phyloP scores from a whole-genome alignment of 2,797 vertebrate genomes.

The Coregonus suidteri region DNA sequence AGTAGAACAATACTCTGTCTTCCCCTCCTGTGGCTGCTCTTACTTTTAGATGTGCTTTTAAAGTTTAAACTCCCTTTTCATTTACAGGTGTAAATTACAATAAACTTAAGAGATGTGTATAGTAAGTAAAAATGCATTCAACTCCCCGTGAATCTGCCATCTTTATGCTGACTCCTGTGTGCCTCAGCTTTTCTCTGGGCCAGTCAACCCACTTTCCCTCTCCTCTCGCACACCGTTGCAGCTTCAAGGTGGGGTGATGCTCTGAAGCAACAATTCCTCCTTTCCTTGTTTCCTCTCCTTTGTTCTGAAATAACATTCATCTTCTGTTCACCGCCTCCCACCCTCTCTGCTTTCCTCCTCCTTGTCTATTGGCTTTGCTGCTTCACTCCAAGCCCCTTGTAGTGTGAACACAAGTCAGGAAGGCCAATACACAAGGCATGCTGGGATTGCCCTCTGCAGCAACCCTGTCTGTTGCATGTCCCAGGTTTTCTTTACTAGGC shows the following conservation, averaged over 20 bases:
- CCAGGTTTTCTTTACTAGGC: constrained; percentile 86
- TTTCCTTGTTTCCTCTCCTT: constrained; percentile 75
- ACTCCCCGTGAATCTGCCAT: constrained; percentile 81
- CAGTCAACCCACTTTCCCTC: constrained; percentile 73
- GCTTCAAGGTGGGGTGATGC: constrained; percentile 84
- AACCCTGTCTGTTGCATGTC: constrained; percentile 84
- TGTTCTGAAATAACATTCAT: constrained; percentile 64
- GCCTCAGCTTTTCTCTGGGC: constrained; percentile 76
- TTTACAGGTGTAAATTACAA: not conserved
- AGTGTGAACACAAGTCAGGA: constrained; percentile 78
- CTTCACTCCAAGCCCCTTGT: constrained; percentile 66
- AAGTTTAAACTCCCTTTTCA: not conserved
- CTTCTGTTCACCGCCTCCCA: constrained; percentile 54
- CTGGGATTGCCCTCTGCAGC: constrained; percentile 81
- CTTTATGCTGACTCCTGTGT: constrained; percentile 78
- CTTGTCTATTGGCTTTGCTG: constrained; percentile 87
- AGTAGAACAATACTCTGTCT: not conserved
- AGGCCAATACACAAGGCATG: constrained; percentile 83
- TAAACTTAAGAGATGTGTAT: constrained; percentile 65
- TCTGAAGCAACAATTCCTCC: constrained; percentile 76
- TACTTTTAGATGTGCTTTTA: not conserved
- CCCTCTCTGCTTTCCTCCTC: constrained; percentile 59
- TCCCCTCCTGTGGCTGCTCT: not conserved
- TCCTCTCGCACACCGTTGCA: constrained; percentile 76
- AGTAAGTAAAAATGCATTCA: constrained; percentile 99